phyloP scores from a whole-genome alignment of 2,113 vertebrate genomes.

The Hucho hucho region DNA sequence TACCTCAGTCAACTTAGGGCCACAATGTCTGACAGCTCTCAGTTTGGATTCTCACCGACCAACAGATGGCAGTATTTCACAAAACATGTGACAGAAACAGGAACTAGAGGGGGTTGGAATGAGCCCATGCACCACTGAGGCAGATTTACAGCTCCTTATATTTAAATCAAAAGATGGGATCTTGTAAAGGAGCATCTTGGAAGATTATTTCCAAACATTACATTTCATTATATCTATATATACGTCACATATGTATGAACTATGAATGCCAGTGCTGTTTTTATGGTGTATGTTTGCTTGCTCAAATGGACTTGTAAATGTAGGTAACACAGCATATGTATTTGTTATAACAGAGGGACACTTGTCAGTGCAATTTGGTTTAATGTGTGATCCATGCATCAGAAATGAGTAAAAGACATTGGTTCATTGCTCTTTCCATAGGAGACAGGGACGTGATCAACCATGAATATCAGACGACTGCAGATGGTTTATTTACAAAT shows the following conservation, averaged over 20 bases:
- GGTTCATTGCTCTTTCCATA: slow-evolving; percentile 4
- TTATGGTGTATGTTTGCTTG: slow-evolving; percentile 6
- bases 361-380: slow-evolving; percentile 20
- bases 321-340: slow-evolving; percentile 42
- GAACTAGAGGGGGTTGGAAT: slow-evolving; percentile 16
- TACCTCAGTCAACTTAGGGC: not conserved
- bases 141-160: slow-evolving; percentile 57
- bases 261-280: slow-evolving; percentile 10
- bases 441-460: slow-evolving; percentile 1
- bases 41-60: slow-evolving; percentile 46
- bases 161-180: slow-evolving; percentile 61
- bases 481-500: slow-evolving; percentile 22
- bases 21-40: not conserved
- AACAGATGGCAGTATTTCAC: slow-evolving; percentile 96
- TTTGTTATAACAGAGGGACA: slow-evolving; percentile 46
- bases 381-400: slow-evolving; percentile 1
- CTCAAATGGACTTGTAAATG: slow-evolving; percentile 28
- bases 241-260: slow-evolving; percentile 52
- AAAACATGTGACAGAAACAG: slow-evolving; percentile 72
- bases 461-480: not conserved
- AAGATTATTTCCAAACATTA: slow-evolving; percentile 49
- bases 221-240: slow-evolving; percentile 42
- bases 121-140: slow-evolving; percentile 44
- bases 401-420: slow-evolving; percentile 1
- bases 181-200: slow-evolving; percentile 61